Evolutionary conservation across 2,113 vertebrate genomes (phyloP).

Genomic region (Coptodon rendalli): DNA sequence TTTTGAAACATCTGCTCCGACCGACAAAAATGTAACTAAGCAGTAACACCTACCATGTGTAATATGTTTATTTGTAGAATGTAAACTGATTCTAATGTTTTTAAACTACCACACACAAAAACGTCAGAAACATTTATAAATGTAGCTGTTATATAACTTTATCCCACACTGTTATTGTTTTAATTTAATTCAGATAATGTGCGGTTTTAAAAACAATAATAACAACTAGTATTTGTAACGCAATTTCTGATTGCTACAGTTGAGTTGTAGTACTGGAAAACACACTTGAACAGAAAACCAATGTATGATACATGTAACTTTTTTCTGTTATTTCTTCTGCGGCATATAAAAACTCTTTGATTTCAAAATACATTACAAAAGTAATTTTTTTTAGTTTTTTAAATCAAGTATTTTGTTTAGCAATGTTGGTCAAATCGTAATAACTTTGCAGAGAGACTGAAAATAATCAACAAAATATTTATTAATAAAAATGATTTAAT

Average conservation of each 20-base stretch:
- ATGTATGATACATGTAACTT: neutral
- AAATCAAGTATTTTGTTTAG: neutral
- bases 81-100: neutral
- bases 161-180: neutral
- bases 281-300: neutral
- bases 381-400: neutral
- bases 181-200: neutral
- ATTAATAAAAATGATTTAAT: neutral
- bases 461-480: neutral
- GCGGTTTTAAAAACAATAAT: neutral
- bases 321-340: neutral
- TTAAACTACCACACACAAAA: neutral
- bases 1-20: neutral
- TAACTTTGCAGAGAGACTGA: neutral
- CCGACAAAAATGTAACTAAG: neutral
- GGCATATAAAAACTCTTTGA: neutral
- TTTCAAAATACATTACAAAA: neutral
- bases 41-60: neutral
- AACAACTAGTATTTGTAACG: neutral
- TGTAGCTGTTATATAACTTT: neutral
- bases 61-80: neutral
- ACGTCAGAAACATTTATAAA: neutral
- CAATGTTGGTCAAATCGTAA: neutral
- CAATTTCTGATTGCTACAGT: neutral
- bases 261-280: neutral